Evolutionary conservation across 2,888 invertebrate species (phyloP), one percentile per base, ranked within the genome.

Genomic region (Myopa testacea): DNA sequence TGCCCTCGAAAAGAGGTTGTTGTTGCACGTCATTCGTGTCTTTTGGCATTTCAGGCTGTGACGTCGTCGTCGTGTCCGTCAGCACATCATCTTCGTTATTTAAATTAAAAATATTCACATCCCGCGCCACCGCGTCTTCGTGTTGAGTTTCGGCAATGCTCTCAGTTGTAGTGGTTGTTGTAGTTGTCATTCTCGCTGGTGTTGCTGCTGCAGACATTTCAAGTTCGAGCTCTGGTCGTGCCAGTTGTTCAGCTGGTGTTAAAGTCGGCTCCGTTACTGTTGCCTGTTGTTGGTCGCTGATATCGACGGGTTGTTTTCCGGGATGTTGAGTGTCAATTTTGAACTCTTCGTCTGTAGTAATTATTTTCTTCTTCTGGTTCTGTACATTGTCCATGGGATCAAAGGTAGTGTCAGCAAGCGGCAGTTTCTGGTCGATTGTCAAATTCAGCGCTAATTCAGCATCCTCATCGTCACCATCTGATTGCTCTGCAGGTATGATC

Each of bases 61-160:
- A 34, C 8, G 45, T 60, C 70, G 58, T 72, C 58, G 77, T 73
- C 71, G 74, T 68, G 65, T 83, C 83, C 52, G 75, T 81, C n/a
- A 74, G 71, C 45, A 75, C 70, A 7, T 81, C 79, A 58, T 68
- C 65, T 26, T 65, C 75, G 65, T 81, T 79, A 78, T 82, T 83
- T 75, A 86, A 74, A 83, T 86, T 87, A 79, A 84, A 86, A 79
- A 87, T 86, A 80, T 86, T 86, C 26, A 85, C 83, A 80, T 86
- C 85, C 60, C 81, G 78, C 67, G 80, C 76, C 12, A 79, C 67
- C 34, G 45, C 63, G 5, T 26, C 76, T 14, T 78, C 69, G 34
- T 71, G 76, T 8, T 80, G 75, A 63, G 77, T 69, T 62, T 76
- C 76, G 69, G 78, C 70, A 65, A 78, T 74, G 12, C 16, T 34